Evolutionary conservation across 2,888 invertebrate species (phyloP).

Genomic region (Empis livida): DNA sequence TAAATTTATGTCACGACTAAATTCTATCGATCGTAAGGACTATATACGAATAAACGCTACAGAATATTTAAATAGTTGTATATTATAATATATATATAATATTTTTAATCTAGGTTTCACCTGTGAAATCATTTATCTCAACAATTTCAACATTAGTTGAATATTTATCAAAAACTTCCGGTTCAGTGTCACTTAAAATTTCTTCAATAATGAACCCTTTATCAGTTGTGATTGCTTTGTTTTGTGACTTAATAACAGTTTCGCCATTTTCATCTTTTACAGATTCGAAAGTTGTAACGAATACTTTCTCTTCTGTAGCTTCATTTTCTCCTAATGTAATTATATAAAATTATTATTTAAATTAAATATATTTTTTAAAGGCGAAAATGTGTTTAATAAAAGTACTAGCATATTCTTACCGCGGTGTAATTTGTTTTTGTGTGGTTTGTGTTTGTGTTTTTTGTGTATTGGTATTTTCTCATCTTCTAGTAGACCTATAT

Average conservation of each 20-base stretch:
- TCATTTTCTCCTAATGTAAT: slow-evolving; percentile 22
- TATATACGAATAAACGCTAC: too few relatives aligned
- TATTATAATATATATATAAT: too few relatives aligned
- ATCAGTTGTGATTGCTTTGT: slow-evolving; percentile 29
- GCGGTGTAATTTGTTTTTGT: slow-evolving; percentile 12
- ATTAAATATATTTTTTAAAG: not conserved
- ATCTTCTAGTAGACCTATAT: slow-evolving; percentile 30
- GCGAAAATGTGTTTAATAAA: not conserved
- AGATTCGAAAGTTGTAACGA: slow-evolving; percentile 35
- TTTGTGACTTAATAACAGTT: slow-evolving; percentile 30
- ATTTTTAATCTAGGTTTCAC: slow-evolving; percentile 16
- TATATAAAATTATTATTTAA: slow-evolving; percentile 7
- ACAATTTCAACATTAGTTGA: slow-evolving; percentile 28
- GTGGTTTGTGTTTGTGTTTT: slow-evolving; percentile 1
- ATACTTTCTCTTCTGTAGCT: slow-evolving; percentile 31
- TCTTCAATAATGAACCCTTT: slow-evolving; percentile 33
- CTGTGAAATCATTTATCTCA: slow-evolving; percentile 31
- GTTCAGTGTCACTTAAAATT: slow-evolving; percentile 32
- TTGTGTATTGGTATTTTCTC: slow-evolving; percentile 18
- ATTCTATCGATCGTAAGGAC: too few relatives aligned
- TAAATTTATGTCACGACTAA: too few relatives aligned
- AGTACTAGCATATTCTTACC: slow-evolving; percentile 24
- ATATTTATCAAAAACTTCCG: slow-evolving; percentile 20
- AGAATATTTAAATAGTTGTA: too few relatives aligned
- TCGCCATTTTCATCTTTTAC: slow-evolving; percentile 31